Evolutionary conservation across 2,888 invertebrate species (phyloP), one percentile per base, ranked within the genome.

Genomic region (Leptinotarsa rubiginosa): DNA sequence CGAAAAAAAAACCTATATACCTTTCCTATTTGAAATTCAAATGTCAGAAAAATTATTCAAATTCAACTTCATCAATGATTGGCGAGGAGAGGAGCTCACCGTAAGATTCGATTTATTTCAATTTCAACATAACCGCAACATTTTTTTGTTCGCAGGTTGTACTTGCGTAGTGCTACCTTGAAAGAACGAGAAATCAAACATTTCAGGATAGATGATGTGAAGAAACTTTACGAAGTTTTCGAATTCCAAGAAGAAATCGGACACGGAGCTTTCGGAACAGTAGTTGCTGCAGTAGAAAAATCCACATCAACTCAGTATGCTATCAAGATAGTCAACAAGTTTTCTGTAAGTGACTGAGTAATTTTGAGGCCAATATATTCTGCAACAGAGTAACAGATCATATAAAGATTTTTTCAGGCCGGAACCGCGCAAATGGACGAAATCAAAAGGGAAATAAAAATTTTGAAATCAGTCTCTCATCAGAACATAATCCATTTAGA

Each of bases 391-490:
- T 41, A 10, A 41, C 10, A 41, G 12, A 41, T 10, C 10, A 41
- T 18, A 1, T 18, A 20, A 25, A 22, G 5, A 65, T 56, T 22
- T 16, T 70, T 65, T n/a, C 52, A 72, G 70, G 59, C 75, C 18
- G 72, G 69, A n/a, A 12, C 54, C 49, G 65, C 47, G 10, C 50
- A 75, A 22, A 49, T 82, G 18, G 64, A 74, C 49, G 78, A 80
- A 75, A 72, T 91, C 64, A 62, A 90, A 75, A 83, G 89, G 74
- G 91, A 91, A 85, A 90, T 91, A 64, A 85, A 87, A 74, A 90
- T 91, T 75, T 84, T 91, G 77, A 90, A 90, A 84, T 84, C 88
- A 78, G 90, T 91, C n/a, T 84, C 87, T 59, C 91, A 91, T 84
- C 89, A 89, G 16, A 89, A 91, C 81, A 90, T 91, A 70, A 90